Base-by-base conservation (phyloP, 2,888 invertebrate species). In the Argyra leucocephala region DNA sequence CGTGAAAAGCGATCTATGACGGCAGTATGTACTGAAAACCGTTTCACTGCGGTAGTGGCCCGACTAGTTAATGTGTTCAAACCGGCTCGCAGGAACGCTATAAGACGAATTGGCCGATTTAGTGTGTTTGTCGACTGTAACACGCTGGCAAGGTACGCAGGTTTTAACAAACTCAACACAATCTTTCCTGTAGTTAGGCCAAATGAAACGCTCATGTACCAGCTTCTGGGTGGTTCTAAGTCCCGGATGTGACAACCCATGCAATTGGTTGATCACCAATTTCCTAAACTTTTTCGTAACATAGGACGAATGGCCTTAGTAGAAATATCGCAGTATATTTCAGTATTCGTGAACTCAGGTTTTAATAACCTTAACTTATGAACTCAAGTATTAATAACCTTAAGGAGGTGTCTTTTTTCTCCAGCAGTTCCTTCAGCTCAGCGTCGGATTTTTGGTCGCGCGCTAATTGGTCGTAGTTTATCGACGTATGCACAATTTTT, bases 181-280 rank as follows among this genome's bases (percentile, higher is more conserved):
- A 12, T 58, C 62, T 15, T 66, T 23, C 7, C 48, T 58, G 5
- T 60, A 4, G 23, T 7, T 5, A n/a, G 62, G 36, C 62, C 65
- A 63, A 6, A 66, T 58, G n/a, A 58, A 66, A 23, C 60, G 24
- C 22, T 64, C 22, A 4, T 10, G 3, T 22, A 66, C 23, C 15
- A 64, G 26, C 36, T 36, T 37, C 1, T 15, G 18, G 15, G 66
- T 62, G 22, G 62, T 22, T 18, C 22, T 18, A 2, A 26, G 62
- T n/a, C 62, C 58, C 6, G 61, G 62, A 37, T 66, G 66, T 10
- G 64, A 3, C n/a, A 64, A 36, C 7, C 57, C 26, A 24, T 66
- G 66, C 4, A 64, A 4, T 15, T n/a, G 23, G 1, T 61, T 12
- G 3, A 66, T 31, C 21, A 66, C 22, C 10, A 18, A n/a, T 57